phyloP scores from a whole-genome alignment of 2,888 invertebrate genomes.

The Oeneis ivallda region DNA sequence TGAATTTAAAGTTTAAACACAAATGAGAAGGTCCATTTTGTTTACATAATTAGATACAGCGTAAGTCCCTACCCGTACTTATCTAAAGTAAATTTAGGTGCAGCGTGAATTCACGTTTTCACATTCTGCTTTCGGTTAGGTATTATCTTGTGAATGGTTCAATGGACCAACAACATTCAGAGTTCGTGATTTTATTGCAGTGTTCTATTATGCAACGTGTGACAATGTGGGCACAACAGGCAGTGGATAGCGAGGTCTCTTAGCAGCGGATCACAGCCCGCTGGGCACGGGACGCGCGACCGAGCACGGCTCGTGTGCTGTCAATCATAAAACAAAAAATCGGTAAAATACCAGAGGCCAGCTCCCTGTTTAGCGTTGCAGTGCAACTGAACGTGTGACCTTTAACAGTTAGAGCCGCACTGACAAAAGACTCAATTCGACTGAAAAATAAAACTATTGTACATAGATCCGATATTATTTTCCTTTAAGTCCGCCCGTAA shows the following conservation, averaged over 20 bases:
- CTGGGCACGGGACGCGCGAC: slow-evolving; percentile 74
- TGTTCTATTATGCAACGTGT: slow-evolving; percentile 64
- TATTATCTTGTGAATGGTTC: slow-evolving; percentile 49
- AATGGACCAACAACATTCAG: slow-evolving; percentile 48
- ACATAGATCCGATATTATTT: slow-evolving; percentile 42
- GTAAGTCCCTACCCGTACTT: neutral
- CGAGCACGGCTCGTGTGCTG: slow-evolving; percentile 77
- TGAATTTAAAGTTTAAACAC: slow-evolving; percentile 53
- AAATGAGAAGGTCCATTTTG: slow-evolving; percentile 58
- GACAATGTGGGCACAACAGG: slow-evolving; percentile 59
- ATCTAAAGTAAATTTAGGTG: slow-evolving; percentile 11
- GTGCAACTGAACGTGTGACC: slow-evolving; percentile 32
- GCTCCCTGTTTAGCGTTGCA: slow-evolving; percentile 64
- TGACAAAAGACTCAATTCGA: slow-evolving; percentile 53
- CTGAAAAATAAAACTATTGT: slow-evolving; percentile 34
- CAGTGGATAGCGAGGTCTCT: slow-evolving; percentile 67
- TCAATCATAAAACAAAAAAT: slow-evolving; percentile 76
- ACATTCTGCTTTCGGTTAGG: slow-evolving; percentile 42
- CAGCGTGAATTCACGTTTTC: slow-evolving; percentile 28
- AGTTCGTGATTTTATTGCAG: slow-evolving; percentile 56
- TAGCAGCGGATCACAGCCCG: slow-evolving; percentile 70
- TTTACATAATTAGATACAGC: slow-evolving; percentile 58
- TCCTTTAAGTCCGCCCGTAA: slow-evolving; percentile 41
- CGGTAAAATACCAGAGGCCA: slow-evolving; percentile 66
- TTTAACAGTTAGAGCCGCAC: slow-evolving; percentile 46